phyloP scores from a whole-genome alignment of 2,888 invertebrate species.

The Oeneis ivallda region DNA sequence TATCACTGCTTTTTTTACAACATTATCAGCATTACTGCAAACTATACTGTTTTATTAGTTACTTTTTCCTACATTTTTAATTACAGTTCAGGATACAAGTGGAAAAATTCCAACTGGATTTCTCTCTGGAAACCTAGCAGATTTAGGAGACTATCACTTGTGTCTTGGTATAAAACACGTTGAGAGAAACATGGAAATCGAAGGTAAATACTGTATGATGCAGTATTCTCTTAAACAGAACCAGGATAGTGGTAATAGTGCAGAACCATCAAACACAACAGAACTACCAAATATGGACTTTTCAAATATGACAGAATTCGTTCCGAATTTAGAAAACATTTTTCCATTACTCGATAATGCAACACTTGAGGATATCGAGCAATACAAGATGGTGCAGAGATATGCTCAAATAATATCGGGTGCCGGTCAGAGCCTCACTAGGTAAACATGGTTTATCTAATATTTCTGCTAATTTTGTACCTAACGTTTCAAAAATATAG shows the following conservation, averaged over 20 bases:
- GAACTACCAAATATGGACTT: not conserved
- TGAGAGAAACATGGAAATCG: conserved; percentile 48
- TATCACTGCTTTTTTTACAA: no score
- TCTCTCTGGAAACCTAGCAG: conserved; percentile 58
- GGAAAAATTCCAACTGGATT: conserved; percentile 67
- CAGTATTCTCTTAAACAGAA: conserved; percentile 47
- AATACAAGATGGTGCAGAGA: conserved; percentile 6
- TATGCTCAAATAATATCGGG: conserved; percentile 21
- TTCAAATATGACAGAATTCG: not conserved
- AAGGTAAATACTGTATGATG: conserved; percentile 71
- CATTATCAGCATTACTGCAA: no score
- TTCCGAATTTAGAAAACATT: no score
- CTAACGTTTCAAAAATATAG: no score
- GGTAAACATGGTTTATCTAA: conserved; percentile 12
- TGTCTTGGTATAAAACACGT: conserved; percentile 52
- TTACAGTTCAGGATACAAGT: conserved; percentile 69
- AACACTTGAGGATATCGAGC: not conserved
- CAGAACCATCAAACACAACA: not conserved
- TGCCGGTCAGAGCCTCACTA: not conserved
- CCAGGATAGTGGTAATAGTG: conserved; percentile 23
- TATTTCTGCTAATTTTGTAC: no score
- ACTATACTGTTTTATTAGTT: no score
- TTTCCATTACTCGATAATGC: not conserved
- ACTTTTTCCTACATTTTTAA: not conserved
- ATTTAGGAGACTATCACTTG: conserved; percentile 64